A percentile compares a stretch with the other conserved stretches of the same genome.
These are phyloP conservation scores for Tenthredo mesomela DNA, from an alignment of 2,888 invertebrate genomes.

Conservation along the genomic window DNA sequence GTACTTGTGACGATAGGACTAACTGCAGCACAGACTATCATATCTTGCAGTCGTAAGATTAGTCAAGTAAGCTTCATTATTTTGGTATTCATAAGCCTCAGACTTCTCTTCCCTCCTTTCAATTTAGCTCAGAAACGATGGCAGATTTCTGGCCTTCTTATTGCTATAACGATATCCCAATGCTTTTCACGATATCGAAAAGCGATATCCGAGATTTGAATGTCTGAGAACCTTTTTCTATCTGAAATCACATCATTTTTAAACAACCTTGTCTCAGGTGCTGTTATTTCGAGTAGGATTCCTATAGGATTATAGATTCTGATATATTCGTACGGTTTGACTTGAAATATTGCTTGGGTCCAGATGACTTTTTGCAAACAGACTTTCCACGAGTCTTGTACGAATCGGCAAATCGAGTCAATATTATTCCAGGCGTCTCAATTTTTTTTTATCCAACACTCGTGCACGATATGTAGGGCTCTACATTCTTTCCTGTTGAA, in stretches of 20 bases:
- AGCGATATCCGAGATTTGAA: background rate
- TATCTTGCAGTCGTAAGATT: background rate
- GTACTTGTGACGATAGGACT: background rate
- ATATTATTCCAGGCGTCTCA: background rate
- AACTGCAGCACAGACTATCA: background rate
- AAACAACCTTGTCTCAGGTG: slow-evolving; percentile 19
- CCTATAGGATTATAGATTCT: background rate
- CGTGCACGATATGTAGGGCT: background rate
- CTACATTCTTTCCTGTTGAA: background rate
- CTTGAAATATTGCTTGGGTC: background rate
- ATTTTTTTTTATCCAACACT: background rate
- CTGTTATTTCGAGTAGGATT: background rate
- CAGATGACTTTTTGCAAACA: background rate
- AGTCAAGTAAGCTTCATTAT: background rate
- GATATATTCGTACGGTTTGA: background rate
- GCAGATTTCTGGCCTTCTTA: background rate
- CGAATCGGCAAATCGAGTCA: background rate
- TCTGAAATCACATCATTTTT: background rate
- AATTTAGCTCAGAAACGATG: background rate
- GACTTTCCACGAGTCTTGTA: background rate
- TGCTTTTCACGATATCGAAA: background rate
- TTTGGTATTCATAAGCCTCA: background rate
- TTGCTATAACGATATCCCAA: background rate
- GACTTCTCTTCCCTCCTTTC: no score
- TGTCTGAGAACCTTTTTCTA: background rate